These are phyloP conservation scores for Notodonta ziczac DNA, from an alignment of 2,888 invertebrate species.

Conservation along the genomic window DNA sequence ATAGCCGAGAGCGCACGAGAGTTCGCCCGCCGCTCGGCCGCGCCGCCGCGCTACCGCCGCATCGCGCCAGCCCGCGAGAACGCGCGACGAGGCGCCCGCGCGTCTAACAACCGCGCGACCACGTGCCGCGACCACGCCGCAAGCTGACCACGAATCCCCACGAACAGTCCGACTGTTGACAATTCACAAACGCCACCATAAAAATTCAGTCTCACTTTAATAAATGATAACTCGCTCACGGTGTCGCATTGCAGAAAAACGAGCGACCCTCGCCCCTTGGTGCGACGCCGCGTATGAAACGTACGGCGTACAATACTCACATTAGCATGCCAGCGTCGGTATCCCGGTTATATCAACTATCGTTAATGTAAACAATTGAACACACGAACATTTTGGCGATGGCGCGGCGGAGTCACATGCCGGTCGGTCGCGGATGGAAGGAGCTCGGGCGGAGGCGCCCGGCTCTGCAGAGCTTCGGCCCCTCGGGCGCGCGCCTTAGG, in stretches of 20 bases:
- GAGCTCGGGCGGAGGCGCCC: conserved; percentile 66
- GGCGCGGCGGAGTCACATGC: conserved; percentile 68
- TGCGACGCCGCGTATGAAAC: conserved; percentile 10
- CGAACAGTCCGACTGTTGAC: conserved; percentile 80
- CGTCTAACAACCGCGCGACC: conserved; percentile 34
- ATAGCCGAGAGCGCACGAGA: conserved; percentile 82
- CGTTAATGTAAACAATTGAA: conserved; percentile 79
- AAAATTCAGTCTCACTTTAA: conserved; percentile 40
- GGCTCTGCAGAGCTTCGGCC: conserved; percentile 72
- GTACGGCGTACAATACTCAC: conserved; percentile 64
- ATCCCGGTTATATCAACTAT: conserved; percentile 79
- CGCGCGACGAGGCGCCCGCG: conserved; percentile 54
- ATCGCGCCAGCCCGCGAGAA: conserved; percentile 56
- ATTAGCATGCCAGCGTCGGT: conserved; percentile 83
- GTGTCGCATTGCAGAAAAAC: conserved; percentile 79
- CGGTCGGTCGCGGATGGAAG: conserved; percentile 63
- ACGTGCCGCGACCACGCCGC: conserved; percentile 49
- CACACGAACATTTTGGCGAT: conserved; percentile 71
- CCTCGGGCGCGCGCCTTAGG: conserved; percentile 70
- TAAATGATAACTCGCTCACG: conserved; percentile 51
- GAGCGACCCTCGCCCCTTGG: conserved; percentile 17
- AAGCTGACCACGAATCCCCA: conserved; percentile 72
- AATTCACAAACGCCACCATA: conserved; percentile 57
- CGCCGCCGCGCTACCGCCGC: conserved; percentile 74
- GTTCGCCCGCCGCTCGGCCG: conserved; percentile 76